Conservation (phyloP, 2,888 invertebrate species). For the Elaeidobius kamerunicus region DNA sequence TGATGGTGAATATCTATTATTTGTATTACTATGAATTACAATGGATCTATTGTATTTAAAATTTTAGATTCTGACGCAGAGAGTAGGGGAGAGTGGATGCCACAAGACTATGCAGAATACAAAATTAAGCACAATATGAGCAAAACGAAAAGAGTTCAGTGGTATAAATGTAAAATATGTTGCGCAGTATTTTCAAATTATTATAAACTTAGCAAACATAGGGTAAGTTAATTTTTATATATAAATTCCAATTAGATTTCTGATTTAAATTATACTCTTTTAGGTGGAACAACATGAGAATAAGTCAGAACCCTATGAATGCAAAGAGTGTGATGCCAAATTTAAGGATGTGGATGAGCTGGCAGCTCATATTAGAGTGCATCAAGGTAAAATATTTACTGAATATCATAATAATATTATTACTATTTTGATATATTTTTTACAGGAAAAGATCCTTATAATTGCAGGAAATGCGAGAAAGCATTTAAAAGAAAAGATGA, state of each 20-base stretch:
- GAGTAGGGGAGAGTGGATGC: conserved; percentile 38
- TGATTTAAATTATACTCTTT: not conserved
- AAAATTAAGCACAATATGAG: conserved; percentile 37
- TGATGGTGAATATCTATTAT: no score
- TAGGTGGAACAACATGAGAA: conserved; percentile 23
- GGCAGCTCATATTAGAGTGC: conserved; percentile 44
- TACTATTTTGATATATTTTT: not conserved
- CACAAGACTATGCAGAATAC: conserved; percentile 39
- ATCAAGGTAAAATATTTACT: conserved; percentile 39
- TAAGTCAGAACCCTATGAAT: conserved; percentile 37
- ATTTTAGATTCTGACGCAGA: conserved; percentile 34
- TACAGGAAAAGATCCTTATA: conserved; percentile 45
- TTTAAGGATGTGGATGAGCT: conserved; percentile 41
- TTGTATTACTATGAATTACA: no score
- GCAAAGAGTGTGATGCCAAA: conserved; percentile 37
- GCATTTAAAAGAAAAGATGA: conserved; percentile 42
- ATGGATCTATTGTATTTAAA: no score
- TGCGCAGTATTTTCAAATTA: conserved; percentile 40
- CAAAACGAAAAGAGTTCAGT: conserved; percentile 27
- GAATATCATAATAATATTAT: not conserved
- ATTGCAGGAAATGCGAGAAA: conserved; percentile 43
- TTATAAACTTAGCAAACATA: conserved; percentile 40
- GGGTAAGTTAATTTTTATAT: conserved; percentile 25
- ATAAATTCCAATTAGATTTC: not conserved
- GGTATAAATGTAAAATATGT: conserved; percentile 45